Evolutionary conservation across 2,113 vertebrate species (phyloP).

Genomic region (Labrus mixtus): DNA sequence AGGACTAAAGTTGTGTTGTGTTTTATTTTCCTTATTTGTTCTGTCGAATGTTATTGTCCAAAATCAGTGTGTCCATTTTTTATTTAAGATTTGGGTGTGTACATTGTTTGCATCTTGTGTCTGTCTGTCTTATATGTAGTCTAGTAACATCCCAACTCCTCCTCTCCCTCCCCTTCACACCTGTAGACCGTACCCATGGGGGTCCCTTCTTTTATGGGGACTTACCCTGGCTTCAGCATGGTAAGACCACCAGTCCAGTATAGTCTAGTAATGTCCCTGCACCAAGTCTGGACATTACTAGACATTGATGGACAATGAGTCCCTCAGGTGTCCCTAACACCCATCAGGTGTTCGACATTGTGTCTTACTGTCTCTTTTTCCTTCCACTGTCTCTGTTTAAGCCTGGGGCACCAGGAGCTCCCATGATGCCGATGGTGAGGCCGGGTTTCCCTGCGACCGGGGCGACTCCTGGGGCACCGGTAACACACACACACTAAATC

Average conservation of each 20-base stretch:
- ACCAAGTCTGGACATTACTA: conserved; percentile 59
- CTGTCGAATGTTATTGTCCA: conserved; percentile 7
- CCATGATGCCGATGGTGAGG: conserved; percentile 95
- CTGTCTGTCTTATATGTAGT: conserved; percentile 65
- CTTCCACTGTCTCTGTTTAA: conserved; percentile 68
- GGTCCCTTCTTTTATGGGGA: conserved; percentile 81
- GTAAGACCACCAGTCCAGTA: conserved; percentile 84
- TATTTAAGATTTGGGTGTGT: background rate
- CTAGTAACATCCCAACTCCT: conserved; percentile 77
- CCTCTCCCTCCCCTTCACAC: conserved; percentile 71
- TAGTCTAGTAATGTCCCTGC: conserved; percentile 57
- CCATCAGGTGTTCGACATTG: conserved; percentile 5
- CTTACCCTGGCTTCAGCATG: conserved; percentile 89
- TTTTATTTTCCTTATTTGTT: conserved; percentile 27
- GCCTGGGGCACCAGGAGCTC: conserved; percentile 88
- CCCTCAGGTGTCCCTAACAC: conserved; percentile 47
- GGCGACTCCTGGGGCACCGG: conserved; percentile 84
- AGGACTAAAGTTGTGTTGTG: conserved; percentile 27
- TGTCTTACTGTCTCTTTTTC: conserved; percentile 48
- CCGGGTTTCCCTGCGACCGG: conserved; percentile 89
- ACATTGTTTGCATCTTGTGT: conserved; percentile 51
- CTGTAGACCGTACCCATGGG: conserved; percentile 82
- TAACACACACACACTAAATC: conserved; percentile 43
- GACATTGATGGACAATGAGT: conserved; percentile 65
- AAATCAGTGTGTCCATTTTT: background rate